phyloP scores from a whole-genome alignment of 2,797 vertebrate genomes.

The Adelosebastes latens region DNA sequence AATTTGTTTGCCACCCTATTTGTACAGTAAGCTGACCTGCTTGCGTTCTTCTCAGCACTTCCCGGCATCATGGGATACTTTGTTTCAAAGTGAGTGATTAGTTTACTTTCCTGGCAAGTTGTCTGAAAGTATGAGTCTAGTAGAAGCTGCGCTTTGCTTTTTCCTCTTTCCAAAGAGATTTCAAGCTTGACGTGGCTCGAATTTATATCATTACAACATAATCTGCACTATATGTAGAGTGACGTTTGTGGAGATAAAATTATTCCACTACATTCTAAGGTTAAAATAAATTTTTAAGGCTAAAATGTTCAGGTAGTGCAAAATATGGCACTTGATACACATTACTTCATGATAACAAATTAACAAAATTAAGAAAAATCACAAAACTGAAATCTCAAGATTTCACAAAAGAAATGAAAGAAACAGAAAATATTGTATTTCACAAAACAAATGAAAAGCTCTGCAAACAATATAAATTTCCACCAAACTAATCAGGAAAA shows the following conservation, averaged over 20 bases:
- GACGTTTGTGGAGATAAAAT: not conserved
- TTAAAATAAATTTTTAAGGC: not conserved
- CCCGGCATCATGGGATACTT: conserved; percentile 61
- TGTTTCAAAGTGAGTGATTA: conserved; percentile 74
- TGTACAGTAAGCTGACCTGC: conserved; percentile 79
- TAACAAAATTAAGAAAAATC: not conserved
- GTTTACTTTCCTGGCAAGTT: conserved; percentile 73
- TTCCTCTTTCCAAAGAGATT: not conserved
- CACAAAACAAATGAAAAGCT: not conserved
- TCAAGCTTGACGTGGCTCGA: not conserved
- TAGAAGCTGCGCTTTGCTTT: not conserved
- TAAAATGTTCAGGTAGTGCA: not conserved
- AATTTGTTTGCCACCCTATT: conserved; percentile 82
- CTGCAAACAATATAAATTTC: not conserved
- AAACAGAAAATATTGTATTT: not conserved
- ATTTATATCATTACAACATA: not conserved
- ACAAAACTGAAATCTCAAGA: not conserved
- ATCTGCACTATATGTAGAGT: not conserved
- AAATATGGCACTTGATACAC: not conserved
- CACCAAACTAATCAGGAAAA: not conserved
- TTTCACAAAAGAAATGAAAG: not conserved
- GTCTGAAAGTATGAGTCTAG: conserved; percentile 14
- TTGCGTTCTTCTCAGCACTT: conserved; percentile 71
- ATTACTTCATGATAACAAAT: not conserved
- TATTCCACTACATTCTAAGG: not conserved